Evolutionary conservation across 1,140 invertebrate genomes (phyloP).

Genomic region (Panulirus ornatus): DNA sequence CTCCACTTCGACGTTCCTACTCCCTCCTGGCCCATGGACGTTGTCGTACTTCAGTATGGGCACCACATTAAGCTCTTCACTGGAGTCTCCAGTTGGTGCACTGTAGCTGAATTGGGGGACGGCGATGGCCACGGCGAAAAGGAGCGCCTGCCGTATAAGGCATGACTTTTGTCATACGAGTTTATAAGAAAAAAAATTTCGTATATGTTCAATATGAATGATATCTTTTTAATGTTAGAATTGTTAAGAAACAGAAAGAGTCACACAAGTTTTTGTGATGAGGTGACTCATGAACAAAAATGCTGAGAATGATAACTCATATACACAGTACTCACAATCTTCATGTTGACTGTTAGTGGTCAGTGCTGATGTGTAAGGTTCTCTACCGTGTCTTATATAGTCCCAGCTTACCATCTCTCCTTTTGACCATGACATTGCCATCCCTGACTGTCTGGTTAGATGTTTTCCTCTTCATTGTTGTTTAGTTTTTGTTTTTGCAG

Average conservation of each 20-base stretch:
- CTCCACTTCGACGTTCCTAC: constrained; percentile 38
- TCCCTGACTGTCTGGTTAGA: background rate
- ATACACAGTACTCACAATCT: background rate
- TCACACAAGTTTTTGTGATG: too few species aligned
- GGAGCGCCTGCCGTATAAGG: too few species aligned
- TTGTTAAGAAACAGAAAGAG: too few species aligned
- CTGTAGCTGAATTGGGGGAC: background rate
- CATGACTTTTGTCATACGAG: too few species aligned
- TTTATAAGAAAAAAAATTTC: too few species aligned
- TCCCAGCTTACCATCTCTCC: background rate
- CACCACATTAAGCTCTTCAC: background rate
- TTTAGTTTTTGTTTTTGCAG: too few species aligned
- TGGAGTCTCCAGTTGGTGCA: background rate
- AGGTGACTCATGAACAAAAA: too few species aligned
- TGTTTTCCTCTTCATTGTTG: too few species aligned
- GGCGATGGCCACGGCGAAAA: background rate
- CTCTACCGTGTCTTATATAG: constrained; percentile 12
- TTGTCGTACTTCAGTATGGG: constrained; percentile 31
- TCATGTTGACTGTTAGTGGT: background rate
- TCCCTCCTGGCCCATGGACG: constrained; percentile 13
- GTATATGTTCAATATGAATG: too few species aligned
- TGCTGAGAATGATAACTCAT: too few species aligned
- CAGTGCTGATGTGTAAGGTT: background rate
- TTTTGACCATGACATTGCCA: background rate
- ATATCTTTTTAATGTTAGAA: too few species aligned